These are phyloP conservation scores for Trachymyrmex septentrionalis DNA, from an alignment of 1,140 invertebrate genomes.

Conservation along the genomic window DNA sequence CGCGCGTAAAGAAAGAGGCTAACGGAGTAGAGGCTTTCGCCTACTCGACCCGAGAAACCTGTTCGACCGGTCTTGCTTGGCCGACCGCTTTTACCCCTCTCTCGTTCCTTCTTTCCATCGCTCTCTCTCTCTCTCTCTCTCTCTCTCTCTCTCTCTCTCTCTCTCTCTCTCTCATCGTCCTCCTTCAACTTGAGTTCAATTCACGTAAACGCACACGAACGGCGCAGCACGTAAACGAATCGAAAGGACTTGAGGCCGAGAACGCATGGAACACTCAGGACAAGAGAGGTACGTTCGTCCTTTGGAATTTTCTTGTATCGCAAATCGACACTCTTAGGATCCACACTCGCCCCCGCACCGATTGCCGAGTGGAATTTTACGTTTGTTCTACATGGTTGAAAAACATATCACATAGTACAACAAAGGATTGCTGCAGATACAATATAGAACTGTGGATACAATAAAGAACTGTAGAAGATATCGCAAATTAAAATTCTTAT, in stretches of 20 bases:
- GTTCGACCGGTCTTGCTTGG: conserved; percentile 83
- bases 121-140: conserved; percentile 24
- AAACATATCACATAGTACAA: background rate
- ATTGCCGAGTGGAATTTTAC: conserved; percentile 33
- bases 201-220: conserved; percentile 73
- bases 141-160: conserved; percentile 15
- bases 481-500: background rate
- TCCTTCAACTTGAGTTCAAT: conserved; percentile 56
- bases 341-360: conserved; percentile 12
- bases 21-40: conserved; percentile 85
- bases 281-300: conserved; percentile 69
- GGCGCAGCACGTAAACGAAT: conserved; percentile 31
- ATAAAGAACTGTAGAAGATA: background rate
- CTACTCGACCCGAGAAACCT: conserved; percentile 83
- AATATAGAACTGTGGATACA: background rate
- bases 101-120: conserved; percentile 18
- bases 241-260: conserved; percentile 11
- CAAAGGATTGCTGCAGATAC: background rate
- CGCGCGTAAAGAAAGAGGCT: conserved; percentile 79
- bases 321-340: conserved; percentile 27
- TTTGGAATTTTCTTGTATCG: conserved; percentile 67
- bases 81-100: conserved; percentile 69
- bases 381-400: background rate
- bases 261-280: conserved; percentile 22
- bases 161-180: conserved; percentile 33